Percentiles rank a stretch among this genome's conserved stretches.
These are phyloP conservation scores for Eutolmus rufibarbis DNA, from an alignment of 2,888 invertebrate species.

Conservation along the genomic window DNA sequence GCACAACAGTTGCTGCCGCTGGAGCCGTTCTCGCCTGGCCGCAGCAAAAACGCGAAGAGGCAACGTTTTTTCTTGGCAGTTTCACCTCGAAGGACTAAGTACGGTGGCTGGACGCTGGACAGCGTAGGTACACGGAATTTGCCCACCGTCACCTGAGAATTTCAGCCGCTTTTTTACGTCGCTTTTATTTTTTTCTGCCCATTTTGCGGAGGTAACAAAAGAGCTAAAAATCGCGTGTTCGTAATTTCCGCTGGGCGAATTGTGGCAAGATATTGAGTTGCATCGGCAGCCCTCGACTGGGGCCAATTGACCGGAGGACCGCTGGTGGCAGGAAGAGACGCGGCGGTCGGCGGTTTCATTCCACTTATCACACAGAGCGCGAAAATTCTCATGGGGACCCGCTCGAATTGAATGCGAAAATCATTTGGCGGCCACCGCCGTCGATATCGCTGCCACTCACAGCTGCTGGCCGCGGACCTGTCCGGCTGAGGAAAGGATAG, in stretches of 20 bases:
- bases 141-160: constrained; percentile 33
- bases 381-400: constrained; percentile 49
- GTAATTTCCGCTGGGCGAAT: constrained; percentile 48
- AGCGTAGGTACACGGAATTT: not conserved
- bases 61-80: not conserved
- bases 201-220: constrained; percentile 14
- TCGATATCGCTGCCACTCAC: not conserved
- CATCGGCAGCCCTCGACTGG: constrained; percentile 48
- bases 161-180: not conserved
- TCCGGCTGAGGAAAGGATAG: not conserved
- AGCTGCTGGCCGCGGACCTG: not conserved
- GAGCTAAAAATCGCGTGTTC: constrained; percentile 38
- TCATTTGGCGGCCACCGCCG: not conserved
- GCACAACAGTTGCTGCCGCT: constrained; percentile 50
- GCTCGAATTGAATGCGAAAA: not conserved
- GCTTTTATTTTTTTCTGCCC: not conserved
- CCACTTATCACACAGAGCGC: constrained; percentile 48
- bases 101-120: not conserved
- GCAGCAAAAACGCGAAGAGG: constrained; percentile 46
- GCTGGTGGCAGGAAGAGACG: constrained; percentile 36
- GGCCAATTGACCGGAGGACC: constrained; percentile 50
- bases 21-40: constrained; percentile 47
- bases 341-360: constrained; percentile 47
- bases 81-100: not conserved
- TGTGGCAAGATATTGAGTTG: constrained; percentile 45